Percentiles rank a stretch among this genome's conserved stretches.
These are phyloP conservation scores for Astatoreochromis straeleni DNA, from an alignment of 2,113 vertebrate genomes.

Conservation along the genomic window DNA sequence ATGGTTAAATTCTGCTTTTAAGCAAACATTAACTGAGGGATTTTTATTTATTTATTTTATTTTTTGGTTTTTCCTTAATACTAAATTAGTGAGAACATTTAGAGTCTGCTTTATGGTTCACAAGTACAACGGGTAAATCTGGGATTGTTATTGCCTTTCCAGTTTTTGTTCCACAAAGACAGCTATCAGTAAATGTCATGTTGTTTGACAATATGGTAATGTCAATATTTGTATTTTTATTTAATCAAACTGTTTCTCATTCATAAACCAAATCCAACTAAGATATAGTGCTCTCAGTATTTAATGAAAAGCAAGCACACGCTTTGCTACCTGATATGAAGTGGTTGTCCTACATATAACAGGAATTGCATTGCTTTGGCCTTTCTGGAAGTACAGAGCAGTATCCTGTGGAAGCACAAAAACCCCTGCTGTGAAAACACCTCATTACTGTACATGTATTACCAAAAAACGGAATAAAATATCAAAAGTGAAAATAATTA, in stretches of 20 bases:
- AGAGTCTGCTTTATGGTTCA: neutral
- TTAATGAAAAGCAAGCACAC: neutral
- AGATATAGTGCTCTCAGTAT: neutral
- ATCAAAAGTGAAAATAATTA: neutral
- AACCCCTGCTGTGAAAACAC: accelerated
- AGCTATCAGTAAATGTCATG: neutral
- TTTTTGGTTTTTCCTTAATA: neutral
- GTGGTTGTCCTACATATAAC: neutral
- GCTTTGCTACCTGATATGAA: neutral
- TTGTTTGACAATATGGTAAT: neutral
- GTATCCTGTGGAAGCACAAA: neutral
- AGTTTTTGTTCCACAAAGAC: neutral
- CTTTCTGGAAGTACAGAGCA: neutral
- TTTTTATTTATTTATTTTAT: neutral
- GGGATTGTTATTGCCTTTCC: neutral
- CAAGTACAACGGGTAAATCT: neutral
- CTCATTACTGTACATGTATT: neutral
- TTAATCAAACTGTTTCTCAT: neutral
- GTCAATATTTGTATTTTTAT: neutral
- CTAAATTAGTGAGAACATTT: neutral
- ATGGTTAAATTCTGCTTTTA: neutral
- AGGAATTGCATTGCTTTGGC: neutral
- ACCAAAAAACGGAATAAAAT: neutral
- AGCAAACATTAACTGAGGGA: neutral
- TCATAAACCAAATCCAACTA: neutral